Percentiles rank a stretch among this genome's conserved stretches.
Evolutionary conservation across 2,797 vertebrate species (phyloP).

Genomic region (Miichthys miiuy): DNA sequence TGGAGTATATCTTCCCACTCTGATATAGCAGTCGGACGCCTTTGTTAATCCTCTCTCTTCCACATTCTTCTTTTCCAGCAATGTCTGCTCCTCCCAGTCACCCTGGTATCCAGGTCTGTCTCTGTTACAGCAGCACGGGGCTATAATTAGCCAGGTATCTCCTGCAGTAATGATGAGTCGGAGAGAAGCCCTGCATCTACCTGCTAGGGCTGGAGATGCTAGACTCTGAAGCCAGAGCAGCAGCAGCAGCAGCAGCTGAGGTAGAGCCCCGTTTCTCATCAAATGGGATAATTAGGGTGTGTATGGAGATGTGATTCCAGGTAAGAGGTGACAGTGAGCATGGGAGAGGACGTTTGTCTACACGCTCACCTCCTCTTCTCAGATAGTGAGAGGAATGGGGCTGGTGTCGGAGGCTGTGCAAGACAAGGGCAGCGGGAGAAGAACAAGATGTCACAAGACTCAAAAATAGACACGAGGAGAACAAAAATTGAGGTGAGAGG

Average conservation of each 20-base stretch:
- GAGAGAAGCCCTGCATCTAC: constrained; percentile 63
- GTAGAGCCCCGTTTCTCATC: constrained; percentile 59
- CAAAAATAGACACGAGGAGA: constrained; percentile 3
- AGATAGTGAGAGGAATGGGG: constrained; percentile 41
- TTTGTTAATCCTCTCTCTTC: constrained; percentile 47
- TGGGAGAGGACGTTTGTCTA: constrained; percentile 55
- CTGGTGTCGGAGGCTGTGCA: constrained; percentile 34
- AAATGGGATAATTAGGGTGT: constrained; percentile 74
- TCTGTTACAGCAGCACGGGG: constrained; percentile 59
- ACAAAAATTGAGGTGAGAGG: constrained; percentile 1
- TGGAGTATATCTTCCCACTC: constrained; percentile 7
- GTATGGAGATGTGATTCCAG: constrained; percentile 64
- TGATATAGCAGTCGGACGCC: not conserved
- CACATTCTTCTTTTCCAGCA: constrained; percentile 31
- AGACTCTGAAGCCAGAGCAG: constrained; percentile 40
- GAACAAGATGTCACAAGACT: constrained; percentile 50
- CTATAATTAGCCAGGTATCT: constrained; percentile 79
- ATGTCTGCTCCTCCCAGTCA: constrained; percentile 49
- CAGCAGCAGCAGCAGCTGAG: not conserved
- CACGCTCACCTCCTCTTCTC: constrained; percentile 48
- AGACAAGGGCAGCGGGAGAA: constrained; percentile 41
- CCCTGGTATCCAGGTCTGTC: constrained; percentile 58
- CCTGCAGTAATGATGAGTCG: constrained; percentile 70
- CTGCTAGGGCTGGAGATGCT: constrained; percentile 50
- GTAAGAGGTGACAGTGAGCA: constrained; percentile 72